Conservation (phyloP, 2,888 invertebrate genomes). For the Agrypnus murinus region DNA sequence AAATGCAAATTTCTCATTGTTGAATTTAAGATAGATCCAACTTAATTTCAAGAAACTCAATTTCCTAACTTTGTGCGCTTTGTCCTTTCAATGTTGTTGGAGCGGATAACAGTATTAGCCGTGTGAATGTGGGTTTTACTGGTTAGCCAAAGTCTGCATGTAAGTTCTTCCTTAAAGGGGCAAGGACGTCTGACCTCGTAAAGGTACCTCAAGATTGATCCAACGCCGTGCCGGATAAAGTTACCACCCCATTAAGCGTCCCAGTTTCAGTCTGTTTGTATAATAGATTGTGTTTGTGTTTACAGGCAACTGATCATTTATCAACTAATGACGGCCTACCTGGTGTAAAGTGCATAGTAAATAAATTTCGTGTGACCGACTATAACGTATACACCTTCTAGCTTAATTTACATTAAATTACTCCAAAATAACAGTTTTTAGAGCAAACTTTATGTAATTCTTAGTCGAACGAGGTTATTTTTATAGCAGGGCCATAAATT, state of each 20-base stretch:
- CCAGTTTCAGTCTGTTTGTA: constrained; percentile 37
- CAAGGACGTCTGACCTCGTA: constrained; percentile 35
- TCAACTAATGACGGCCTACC: constrained; percentile 34
- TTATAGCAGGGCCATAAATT: no score
- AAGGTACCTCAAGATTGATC: constrained; percentile 37
- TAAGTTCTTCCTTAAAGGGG: constrained; percentile 34
- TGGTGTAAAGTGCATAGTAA: constrained; percentile 22
- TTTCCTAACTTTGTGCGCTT: constrained; percentile 26
- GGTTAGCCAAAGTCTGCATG: constrained; percentile 41
- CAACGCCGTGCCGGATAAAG: constrained; percentile 31
- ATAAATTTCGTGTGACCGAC: constrained; percentile 11
- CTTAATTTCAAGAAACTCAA: constrained; percentile 37
- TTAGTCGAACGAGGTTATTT: no score
- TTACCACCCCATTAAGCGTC: constrained; percentile 38
- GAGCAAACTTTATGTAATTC: no score
- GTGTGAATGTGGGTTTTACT: constrained; percentile 40
- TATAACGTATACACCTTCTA: not conserved
- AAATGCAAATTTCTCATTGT: constrained; percentile 28
- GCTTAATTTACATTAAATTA: not conserved
- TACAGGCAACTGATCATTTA: constrained; percentile 34
- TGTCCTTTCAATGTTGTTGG: constrained; percentile 33
- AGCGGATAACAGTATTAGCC: constrained; percentile 39
- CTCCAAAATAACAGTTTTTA: not conserved
- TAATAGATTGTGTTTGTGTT: constrained; percentile 43
- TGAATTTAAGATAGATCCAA: constrained; percentile 10